phyloP scores from a whole-genome alignment of 2,797 vertebrate genomes.

The Pseudotriccus pelzelni region DNA sequence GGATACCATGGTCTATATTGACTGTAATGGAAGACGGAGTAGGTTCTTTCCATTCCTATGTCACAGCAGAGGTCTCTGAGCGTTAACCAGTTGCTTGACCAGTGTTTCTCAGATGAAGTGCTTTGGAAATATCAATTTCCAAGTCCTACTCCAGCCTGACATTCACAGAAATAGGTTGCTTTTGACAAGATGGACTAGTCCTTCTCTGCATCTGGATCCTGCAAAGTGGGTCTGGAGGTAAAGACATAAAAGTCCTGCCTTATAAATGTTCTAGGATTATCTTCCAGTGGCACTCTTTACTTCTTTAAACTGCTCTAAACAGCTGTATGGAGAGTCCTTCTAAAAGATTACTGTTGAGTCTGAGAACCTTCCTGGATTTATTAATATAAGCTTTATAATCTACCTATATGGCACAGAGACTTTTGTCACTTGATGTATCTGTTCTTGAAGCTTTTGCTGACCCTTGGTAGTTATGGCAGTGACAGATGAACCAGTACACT shows the following conservation, averaged over 20 bases:
- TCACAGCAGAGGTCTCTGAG: conserved; percentile 29
- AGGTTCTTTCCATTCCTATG: conserved; percentile 30
- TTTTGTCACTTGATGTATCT: not conserved
- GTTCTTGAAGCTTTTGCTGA: not conserved
- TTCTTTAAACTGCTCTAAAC: not conserved
- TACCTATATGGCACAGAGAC: not conserved
- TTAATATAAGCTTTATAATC: not conserved
- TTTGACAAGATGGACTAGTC: not conserved
- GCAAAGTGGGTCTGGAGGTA: not conserved
- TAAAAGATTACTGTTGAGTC: not conserved
- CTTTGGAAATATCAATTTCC: conserved; percentile 8
- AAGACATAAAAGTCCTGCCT: not conserved
- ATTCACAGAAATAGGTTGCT: not conserved
- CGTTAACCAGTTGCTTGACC: conserved; percentile 9
- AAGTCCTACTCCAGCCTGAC: not conserved
- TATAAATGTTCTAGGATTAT: not conserved
- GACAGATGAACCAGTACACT: not conserved
- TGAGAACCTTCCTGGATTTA: not conserved
- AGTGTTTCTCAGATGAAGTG: not conserved
- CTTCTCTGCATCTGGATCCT: not conserved
- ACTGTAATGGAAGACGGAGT: conserved; percentile 14
- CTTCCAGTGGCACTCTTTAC: not conserved
- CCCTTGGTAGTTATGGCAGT: not conserved
- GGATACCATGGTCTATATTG: not conserved
- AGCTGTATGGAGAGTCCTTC: not conserved